Evolutionary conservation across 2,113 vertebrate genomes (phyloP).

Genomic region (Sander vitreus): DNA sequence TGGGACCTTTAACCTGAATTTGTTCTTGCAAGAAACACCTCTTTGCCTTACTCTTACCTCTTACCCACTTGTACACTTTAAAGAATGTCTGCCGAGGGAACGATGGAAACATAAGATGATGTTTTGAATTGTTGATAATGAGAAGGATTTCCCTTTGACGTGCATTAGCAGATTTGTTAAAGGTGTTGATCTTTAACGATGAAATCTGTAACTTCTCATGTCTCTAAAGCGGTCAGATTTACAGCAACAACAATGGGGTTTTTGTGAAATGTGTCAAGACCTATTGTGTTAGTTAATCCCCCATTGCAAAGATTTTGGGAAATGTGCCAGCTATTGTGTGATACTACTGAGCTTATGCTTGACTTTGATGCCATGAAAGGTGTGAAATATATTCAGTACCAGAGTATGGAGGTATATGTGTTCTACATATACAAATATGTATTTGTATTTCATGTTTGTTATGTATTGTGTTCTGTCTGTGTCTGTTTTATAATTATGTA

Average conservation of each 20-base stretch:
- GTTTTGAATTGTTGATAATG: not conserved
- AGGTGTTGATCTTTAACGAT: not conserved
- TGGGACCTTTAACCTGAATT: too few species aligned
- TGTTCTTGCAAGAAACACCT: not conserved
- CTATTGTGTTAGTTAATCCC: not conserved
- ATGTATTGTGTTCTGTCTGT: too few species aligned
- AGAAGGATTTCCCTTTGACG: not conserved
- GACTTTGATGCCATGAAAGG: not conserved
- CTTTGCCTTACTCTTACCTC: not conserved
- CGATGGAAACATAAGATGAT: not conserved
- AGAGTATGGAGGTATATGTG: not conserved
- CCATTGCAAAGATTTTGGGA: not conserved
- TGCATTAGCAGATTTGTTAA: not conserved
- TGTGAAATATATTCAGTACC: not conserved
- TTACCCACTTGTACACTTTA: not conserved
- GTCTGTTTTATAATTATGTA: too few species aligned
- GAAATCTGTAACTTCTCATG: not conserved
- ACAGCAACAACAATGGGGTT: not conserved
- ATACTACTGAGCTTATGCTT: not conserved
- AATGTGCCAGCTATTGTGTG: not conserved
- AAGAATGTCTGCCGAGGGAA: not conserved
- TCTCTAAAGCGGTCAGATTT: not conserved
- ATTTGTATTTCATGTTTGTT: too few species aligned
- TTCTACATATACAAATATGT: too few species aligned
- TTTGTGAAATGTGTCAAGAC: slow-evolving; percentile 14